These are phyloP conservation scores for Pseudomyrmex dendroicus DNA, from an alignment of 1,140 invertebrate species.

Conservation along the genomic window DNA sequence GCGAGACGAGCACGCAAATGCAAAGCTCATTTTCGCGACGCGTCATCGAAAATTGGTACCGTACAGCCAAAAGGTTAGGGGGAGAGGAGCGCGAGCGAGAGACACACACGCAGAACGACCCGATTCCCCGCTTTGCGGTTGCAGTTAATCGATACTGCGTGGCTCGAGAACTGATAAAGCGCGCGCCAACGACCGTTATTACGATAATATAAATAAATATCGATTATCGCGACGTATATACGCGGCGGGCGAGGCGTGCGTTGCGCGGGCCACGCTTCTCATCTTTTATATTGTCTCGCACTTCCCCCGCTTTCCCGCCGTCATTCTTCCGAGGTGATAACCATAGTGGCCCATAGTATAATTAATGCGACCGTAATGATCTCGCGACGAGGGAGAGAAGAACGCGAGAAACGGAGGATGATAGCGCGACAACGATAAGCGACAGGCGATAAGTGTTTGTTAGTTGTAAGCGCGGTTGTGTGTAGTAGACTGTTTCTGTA, in stretches of 20 bases:
- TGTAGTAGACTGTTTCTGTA: conserved; percentile 7
- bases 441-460: conserved; percentile 28
- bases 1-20: not conserved
- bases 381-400: conserved; percentile 3
- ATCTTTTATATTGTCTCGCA: conserved; percentile 20
- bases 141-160: conserved; percentile 53
- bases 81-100: not conserved
- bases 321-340: conserved; percentile 32
- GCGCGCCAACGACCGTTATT: conserved; percentile 51
- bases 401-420: not conserved
- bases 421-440: conserved; percentile 37
- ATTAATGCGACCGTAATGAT: conserved; percentile 42
- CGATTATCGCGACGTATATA: conserved; percentile 34
- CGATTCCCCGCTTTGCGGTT: conserved; percentile 2
- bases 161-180: conserved; percentile 43
- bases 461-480: conserved; percentile 16
- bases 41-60: conserved; percentile 46
- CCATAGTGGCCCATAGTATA: conserved; percentile 6
- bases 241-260: too few species aligned
- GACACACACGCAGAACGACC: conserved; percentile 5
- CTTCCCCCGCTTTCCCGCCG: not conserved
- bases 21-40: conserved; percentile 31
- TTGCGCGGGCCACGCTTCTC: conserved; percentile 1
- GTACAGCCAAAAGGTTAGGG: not conserved
- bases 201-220: conserved; percentile 57